Percentiles rank a stretch among this genome's conserved stretches.
These are phyloP conservation scores for Margaritifera margaritifera DNA, from an alignment of 2,888 invertebrate species.

Conservation along the genomic window DNA sequence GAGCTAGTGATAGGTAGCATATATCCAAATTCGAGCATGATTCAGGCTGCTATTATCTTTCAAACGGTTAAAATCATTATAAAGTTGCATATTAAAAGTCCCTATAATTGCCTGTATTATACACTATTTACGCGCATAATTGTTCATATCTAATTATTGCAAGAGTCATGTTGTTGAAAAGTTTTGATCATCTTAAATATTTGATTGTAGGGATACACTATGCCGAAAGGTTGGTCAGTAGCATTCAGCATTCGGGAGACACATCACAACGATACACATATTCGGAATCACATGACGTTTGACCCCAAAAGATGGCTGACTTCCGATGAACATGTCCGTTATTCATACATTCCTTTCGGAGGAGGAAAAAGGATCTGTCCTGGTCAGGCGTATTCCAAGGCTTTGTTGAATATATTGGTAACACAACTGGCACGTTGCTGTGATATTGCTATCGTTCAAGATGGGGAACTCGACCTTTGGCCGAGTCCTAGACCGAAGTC, in stretches of 20 bases:
- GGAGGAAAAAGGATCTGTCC: conserved; percentile 60
- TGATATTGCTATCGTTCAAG: conserved; percentile 44
- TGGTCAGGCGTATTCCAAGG: conserved; percentile 61
- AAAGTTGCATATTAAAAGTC: too few species aligned
- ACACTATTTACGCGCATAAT: too few species aligned
- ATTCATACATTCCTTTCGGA: conserved; percentile 62
- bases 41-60: too few species aligned
- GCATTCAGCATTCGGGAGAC: conserved; percentile 60
- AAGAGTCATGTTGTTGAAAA: too few species aligned
- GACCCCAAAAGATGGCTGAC: conserved; percentile 35
- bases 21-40: too few species aligned
- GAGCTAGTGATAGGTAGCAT: too few species aligned
- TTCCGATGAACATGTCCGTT: conserved; percentile 19
- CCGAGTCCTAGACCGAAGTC: conserved; percentile 39
- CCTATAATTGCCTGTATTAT: too few species aligned
- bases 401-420: conserved; percentile 57
- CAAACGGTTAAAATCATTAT: too few species aligned
- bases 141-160: too few species aligned
- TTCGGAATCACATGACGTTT: conserved; percentile 21
- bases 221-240: conserved; percentile 64
- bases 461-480: conserved; percentile 37
- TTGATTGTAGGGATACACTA: conserved; percentile 61
- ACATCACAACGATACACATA: conserved; percentile 42
- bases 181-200: too few species aligned
- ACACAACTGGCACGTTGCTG: conserved; percentile 53